Evolutionary conservation across 2,113 vertebrate species (phyloP), one percentile per base, ranked within the genome.

Genomic region (Microtus richardsoni): DNA sequence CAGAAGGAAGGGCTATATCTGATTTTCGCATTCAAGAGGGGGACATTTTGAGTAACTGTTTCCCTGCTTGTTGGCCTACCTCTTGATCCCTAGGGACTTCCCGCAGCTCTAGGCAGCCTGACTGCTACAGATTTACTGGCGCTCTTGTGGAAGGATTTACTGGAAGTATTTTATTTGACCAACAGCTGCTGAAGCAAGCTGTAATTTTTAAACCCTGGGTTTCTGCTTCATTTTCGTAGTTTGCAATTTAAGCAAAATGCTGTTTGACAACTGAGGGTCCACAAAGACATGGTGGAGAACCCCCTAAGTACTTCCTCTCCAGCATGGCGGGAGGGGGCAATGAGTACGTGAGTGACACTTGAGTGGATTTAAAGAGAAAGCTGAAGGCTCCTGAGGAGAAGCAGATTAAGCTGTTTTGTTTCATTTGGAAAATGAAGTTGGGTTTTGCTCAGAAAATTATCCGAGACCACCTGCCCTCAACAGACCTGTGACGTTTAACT

Each of bases 121-220:
- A 88, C 86, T 97, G 94, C 94, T 97, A 98, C 80, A 97, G 98
- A 98, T 97, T 97, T 95, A 96, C 89, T 96, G 71, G 93, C 98
- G 97, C 97, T 95, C 97, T 97, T 94, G 94, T 62, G 86, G 95
- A 97, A 96, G 96, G 85, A 96, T 97, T 98, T 98, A 97, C 96
- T 97, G 91, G 95, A 73, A 96, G 91, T 70, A 96, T 97, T 98
- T 98, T 44, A 98, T 97, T 96, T 95, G 93, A 98, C 97, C 91
- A 98, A 97, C 98, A 98, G 98, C 97, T 98, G 97, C 94, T 96
- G 85, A 52, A 96, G 88, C 7, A 22, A 96, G 80, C 92, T 93
- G 24, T 85, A 88, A 95, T 97, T 98, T 97, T 96, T 97, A 98
- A 98, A 75, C 58, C 60, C 44, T 86, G 3, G 26, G 86, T 98